phyloP scores from a whole-genome alignment of 2,797 vertebrate species.

The Carcharodon carcharias region DNA sequence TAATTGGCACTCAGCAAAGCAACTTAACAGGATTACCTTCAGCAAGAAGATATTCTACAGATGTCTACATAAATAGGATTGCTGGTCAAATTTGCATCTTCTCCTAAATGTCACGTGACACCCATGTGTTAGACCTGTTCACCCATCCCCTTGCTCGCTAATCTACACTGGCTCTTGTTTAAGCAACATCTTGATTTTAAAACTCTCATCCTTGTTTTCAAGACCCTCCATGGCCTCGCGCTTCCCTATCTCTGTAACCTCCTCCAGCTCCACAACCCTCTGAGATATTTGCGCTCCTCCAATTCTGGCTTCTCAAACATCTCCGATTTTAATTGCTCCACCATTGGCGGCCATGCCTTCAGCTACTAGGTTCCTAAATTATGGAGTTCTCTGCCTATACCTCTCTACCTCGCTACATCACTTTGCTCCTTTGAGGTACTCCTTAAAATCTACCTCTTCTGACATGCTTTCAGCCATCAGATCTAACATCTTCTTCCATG shows the following conservation, averaged over 20 bases:
- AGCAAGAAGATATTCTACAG: background rate
- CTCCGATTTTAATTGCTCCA: background rate
- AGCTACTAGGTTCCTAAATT: background rate
- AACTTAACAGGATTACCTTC: slow-evolving; percentile 3
- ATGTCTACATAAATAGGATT: background rate
- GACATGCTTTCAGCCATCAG: too few species aligned
- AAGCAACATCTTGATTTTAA: background rate
- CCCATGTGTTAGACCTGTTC: too few species aligned
- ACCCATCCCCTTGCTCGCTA: background rate
- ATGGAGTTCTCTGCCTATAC: background rate
- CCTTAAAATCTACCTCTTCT: too few species aligned
- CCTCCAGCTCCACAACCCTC: background rate
- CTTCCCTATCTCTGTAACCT: background rate
- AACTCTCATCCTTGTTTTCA: background rate
- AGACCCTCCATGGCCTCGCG: background rate
- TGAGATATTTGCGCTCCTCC: background rate
- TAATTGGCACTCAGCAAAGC: background rate
- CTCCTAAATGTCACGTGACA: background rate
- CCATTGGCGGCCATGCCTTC: background rate
- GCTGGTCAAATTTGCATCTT: background rate
- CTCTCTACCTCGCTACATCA: background rate
- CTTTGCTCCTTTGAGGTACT: too few species aligned
- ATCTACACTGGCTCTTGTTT: background rate
- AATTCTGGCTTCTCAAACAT: background rate
- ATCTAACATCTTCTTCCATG: too few species aligned